These are phyloP conservation scores for Paedocypris micromegethes DNA, from an alignment of 2,797 vertebrate genomes.

Conservation along the genomic window DNA sequence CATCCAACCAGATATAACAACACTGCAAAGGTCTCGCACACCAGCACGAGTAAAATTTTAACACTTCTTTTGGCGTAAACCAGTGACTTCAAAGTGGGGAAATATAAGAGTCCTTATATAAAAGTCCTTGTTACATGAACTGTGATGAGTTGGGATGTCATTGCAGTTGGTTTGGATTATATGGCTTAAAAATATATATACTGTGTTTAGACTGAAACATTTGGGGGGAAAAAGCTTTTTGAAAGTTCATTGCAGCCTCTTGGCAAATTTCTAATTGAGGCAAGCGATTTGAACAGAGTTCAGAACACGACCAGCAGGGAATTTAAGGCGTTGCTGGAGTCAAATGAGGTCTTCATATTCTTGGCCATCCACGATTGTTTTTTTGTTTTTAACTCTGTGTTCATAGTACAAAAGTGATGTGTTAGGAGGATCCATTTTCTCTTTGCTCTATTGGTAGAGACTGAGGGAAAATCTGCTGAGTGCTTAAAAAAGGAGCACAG, in stretches of 20 bases:
- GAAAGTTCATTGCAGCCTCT: constrained; percentile 11
- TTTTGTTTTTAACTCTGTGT: constrained; percentile 55
- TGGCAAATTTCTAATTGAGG: constrained; percentile 47
- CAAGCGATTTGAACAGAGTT: constrained; percentile 49
- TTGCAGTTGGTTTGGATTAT: no score
- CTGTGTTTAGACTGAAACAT: no score
- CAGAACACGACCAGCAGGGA: constrained; percentile 48
- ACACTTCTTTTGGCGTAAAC: neutral
- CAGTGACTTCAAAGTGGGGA: no score
- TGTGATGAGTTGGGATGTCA: no score
- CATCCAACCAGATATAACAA: neutral
- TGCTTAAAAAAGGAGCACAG: constrained; percentile 66
- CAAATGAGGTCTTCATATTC: constrained; percentile 58
- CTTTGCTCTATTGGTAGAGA: constrained; percentile 64
- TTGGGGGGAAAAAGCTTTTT: neutral
- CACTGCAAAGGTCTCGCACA: neutral
- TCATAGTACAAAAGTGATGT: constrained; percentile 59
- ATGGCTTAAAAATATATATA: no score
- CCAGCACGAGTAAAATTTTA: neutral
- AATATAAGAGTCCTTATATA: no score
- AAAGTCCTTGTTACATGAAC: no score
- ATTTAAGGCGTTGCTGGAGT: constrained; percentile 57
- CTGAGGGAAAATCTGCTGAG: constrained; percentile 62
- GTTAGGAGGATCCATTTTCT: constrained; percentile 63
- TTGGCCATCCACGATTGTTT: constrained; percentile 59